phyloP scores from a whole-genome alignment of 2,888 invertebrate genomes.

The Craniophora ligustri region DNA sequence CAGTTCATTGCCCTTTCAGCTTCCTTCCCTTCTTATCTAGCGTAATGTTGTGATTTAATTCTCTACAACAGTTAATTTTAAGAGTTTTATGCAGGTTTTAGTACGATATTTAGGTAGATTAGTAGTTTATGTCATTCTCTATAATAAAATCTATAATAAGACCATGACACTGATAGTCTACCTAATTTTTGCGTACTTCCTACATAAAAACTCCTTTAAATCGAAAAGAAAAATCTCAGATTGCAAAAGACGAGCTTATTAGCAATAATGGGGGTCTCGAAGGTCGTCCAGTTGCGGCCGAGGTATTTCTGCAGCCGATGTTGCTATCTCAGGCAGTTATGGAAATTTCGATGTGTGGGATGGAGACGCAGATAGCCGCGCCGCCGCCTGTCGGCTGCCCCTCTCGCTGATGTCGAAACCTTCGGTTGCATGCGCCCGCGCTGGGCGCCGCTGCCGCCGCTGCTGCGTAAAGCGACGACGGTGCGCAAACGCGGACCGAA shows the following conservation, averaged over 20 bases:
- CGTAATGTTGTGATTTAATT: no score
- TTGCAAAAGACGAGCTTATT: slow-evolving; percentile 83
- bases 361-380: slow-evolving; percentile 66
- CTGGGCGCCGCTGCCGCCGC: slow-evolving; percentile 59
- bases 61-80: no score
- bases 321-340: slow-evolving; percentile 60
- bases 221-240: slow-evolving; percentile 74
- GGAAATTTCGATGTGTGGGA: slow-evolving; percentile 57
- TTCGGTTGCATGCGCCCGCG: slow-evolving; percentile 76
- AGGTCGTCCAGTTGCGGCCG: slow-evolving; percentile 79
- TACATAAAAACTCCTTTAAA: slow-evolving; percentile 54
- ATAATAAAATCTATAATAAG: background rate
- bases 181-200: slow-evolving; percentile 15
- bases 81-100: no score
- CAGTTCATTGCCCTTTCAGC: no score
- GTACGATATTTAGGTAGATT: no score
- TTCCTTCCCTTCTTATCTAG: no score
- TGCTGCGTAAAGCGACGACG: slow-evolving; percentile 57
- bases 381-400: slow-evolving; percentile 65
- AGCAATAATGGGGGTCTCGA: slow-evolving; percentile 82
- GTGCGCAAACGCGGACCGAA: slow-evolving; percentile 66
- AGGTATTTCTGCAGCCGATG: slow-evolving; percentile 63
- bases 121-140: no score
- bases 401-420: slow-evolving; percentile 80
- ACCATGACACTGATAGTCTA: background rate